Base-by-base conservation (phyloP, 1,140 invertebrate species). In the Bombyx mandarina region DNA sequence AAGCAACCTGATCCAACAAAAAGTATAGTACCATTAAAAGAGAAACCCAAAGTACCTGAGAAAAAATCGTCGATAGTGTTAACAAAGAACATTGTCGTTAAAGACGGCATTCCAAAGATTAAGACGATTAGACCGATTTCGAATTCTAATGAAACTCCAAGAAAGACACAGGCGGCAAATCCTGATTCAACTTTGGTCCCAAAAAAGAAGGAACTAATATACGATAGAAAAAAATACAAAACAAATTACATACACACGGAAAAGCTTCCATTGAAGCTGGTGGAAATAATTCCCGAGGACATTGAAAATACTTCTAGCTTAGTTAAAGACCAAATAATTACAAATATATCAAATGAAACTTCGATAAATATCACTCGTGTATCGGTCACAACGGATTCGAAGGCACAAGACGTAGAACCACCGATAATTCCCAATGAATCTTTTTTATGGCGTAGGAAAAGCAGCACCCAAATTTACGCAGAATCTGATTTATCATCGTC, bases 41-140 rank as follows among this genome's bases (percentile, higher is more conserved):
- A 84, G 62, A 88, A 88, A 80, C 86, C 84, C 43, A 86, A 86
- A 86, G 77, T 88, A 82, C 86, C 86, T 82, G 86, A 88, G 77
- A 88, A 87, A 61, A 88, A 88, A 77, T 77, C 79, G 57, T 77
- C 83, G 49, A 55, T 88, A 77, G 71, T 82, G 18, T 71, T 83
- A 75, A 88, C 86, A 10, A 88, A 86, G 75, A 88, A 88, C 68
- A 45, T 88, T 62, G 85, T 88, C 44, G 69, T 88, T 45, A 86
- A 82, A 66, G 85, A 88, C 62, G 86, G 86, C 57, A 71, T 86
- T 56, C 81, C 86, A 54, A 88, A 88, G 82, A 81, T 88, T 49
- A 88, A 79, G 66, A 77, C 73, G 8, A 75, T 88, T 22, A 88
- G 80, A 74, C 65, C 77, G 43, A 35, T 74, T 56, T 42, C 54